These are phyloP conservation scores for Argyresthia albistria DNA, from an alignment of 2,888 invertebrate genomes.

Conservation along the genomic window DNA sequence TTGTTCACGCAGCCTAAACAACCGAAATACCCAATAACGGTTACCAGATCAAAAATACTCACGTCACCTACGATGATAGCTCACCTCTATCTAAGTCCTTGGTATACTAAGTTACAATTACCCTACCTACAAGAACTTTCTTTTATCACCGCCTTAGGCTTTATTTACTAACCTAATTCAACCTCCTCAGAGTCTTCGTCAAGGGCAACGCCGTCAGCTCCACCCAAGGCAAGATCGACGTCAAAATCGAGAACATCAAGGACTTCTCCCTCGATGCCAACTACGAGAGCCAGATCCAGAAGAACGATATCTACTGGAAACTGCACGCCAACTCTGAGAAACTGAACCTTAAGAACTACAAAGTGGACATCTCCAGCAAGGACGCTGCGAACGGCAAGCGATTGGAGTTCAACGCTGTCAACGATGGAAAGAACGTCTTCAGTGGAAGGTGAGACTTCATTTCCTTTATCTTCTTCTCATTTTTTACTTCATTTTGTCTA, in stretches of 20 bases:
- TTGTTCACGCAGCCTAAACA: too few relatives aligned
- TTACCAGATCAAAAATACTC: too few relatives aligned
- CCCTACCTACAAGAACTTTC: too few relatives aligned
- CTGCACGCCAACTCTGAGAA: constrained; percentile 75
- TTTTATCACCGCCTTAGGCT: neutral
- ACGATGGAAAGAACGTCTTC: constrained; percentile 76
- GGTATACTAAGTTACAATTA: too few relatives aligned
- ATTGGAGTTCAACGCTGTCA: constrained; percentile 75
- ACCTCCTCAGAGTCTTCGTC: constrained; percentile 34
- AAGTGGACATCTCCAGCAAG: constrained; percentile 76
- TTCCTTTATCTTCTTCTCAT: neutral
- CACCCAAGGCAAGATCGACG: constrained; percentile 70
- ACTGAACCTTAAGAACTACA: constrained; percentile 76
- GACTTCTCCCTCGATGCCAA: constrained; percentile 68
- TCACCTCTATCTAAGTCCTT: too few relatives aligned
- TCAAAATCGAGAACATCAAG: constrained; percentile 64
- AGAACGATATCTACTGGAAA: constrained; percentile 77
- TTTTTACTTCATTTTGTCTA: too few relatives aligned
- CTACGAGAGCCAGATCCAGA: constrained; percentile 68
- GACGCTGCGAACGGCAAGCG: constrained; percentile 73
- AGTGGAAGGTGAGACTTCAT: constrained; percentile 74
- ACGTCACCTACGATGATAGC: too few relatives aligned
- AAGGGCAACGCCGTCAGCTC: constrained; percentile 59
- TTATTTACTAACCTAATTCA: neutral
- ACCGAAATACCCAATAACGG: too few relatives aligned